These are phyloP conservation scores for Epinephelus fuscoguttatus DNA, from an alignment of 2,113 vertebrate genomes.

Conservation along the genomic window DNA sequence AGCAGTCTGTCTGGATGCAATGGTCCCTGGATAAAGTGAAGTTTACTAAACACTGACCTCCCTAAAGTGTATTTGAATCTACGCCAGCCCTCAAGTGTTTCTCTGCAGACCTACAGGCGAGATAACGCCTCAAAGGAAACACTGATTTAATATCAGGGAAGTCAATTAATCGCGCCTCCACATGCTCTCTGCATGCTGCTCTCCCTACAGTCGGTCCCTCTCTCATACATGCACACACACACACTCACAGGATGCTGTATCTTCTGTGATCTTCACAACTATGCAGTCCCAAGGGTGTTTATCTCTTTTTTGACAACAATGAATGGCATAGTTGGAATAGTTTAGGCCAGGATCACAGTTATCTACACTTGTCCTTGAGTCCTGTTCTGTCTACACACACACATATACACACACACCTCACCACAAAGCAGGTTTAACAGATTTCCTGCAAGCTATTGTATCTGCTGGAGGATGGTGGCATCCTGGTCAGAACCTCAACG, in stretches of 20 bases:
- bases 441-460: slow-evolving; percentile 84
- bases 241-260: slow-evolving; percentile 67
- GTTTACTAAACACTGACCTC: slow-evolving; percentile 37
- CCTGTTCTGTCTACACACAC: slow-evolving; percentile 48
- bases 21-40: slow-evolving; percentile 26
- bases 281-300: slow-evolving; percentile 71
- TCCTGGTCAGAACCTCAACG: slow-evolving; percentile 70
- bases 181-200: slow-evolving; percentile 3
- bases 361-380: slow-evolving; percentile 77
- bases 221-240: slow-evolving; percentile 3
- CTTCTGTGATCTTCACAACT: slow-evolving; percentile 63
- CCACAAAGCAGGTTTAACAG: slow-evolving; percentile 77
- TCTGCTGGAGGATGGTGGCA: slow-evolving; percentile 75
- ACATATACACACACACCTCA: slow-evolving; percentile 20
- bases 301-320: slow-evolving; percentile 79
- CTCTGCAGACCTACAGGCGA: slow-evolving; percentile 40
- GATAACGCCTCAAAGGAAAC: slow-evolving; percentile 57
- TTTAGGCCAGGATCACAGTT: slow-evolving; percentile 72
- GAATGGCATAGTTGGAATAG: slow-evolving; percentile 84
- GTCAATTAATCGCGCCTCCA: slow-evolving; percentile 10
- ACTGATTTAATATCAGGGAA: slow-evolving; percentile 44
- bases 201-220: not conserved
- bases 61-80: slow-evolving; percentile 53
- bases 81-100: slow-evolving; percentile 42
- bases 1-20: slow-evolving; percentile 33